Evolutionary conservation across 2,113 vertebrate species (phyloP).

Genomic region (Lucifuga dentata): DNA sequence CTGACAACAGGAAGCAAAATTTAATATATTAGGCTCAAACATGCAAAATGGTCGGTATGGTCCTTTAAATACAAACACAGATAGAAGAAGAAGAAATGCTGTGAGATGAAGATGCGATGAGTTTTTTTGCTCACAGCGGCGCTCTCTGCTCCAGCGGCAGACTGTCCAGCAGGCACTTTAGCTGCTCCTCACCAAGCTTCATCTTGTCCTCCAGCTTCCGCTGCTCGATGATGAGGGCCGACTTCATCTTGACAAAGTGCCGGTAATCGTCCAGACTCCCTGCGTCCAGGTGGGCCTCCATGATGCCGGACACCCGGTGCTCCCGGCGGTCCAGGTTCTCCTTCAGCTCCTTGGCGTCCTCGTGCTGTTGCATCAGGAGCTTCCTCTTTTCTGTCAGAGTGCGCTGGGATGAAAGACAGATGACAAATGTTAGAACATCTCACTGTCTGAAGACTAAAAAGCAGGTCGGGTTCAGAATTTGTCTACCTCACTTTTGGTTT

Average conservation of each 20-base stretch:
- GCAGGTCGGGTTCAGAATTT: too few species aligned
- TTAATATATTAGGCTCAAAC: too few species aligned
- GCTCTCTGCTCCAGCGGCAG: constrained; percentile 80
- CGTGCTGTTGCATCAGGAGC: constrained; percentile 89
- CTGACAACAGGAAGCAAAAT: too few species aligned
- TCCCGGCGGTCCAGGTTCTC: constrained; percentile 93
- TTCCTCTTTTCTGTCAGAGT: constrained; percentile 89
- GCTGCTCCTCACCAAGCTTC: constrained; percentile 93
- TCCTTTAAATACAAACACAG: constrained; percentile 6
- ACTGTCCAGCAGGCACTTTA: constrained; percentile 91
- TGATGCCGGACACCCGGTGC: constrained; percentile 86
- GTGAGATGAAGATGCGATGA: background rate
- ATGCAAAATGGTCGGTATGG: too few species aligned
- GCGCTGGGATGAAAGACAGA: constrained; percentile 70
- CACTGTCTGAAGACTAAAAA: too few species aligned
- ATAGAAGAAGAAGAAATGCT: background rate
- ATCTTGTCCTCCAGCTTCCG: constrained; percentile 94
- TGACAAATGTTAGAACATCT: too few species aligned
- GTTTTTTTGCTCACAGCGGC: constrained; percentile 26
- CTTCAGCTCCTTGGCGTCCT: constrained; percentile 94
- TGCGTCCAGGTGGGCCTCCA: constrained; percentile 85
- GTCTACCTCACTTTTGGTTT: too few species aligned
- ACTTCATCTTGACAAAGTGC: constrained; percentile 96
- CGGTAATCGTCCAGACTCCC: constrained; percentile 91
- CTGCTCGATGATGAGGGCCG: constrained; percentile 93